Conservation (phyloP, 2,888 invertebrate species). For the Pseudanteris insignis region DNA sequence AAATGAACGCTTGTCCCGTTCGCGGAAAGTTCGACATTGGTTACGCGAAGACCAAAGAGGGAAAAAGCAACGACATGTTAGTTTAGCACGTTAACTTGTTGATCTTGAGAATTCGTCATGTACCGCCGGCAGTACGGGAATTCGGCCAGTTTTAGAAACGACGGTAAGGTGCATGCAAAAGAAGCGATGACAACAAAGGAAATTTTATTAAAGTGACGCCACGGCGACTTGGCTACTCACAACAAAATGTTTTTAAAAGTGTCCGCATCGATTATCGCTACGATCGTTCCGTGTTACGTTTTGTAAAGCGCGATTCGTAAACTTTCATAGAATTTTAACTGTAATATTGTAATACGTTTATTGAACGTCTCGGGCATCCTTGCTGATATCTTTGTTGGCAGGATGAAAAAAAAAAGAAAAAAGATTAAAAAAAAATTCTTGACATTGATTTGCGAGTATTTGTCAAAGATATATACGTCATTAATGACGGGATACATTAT, state of each 20-base stretch:
- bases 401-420: no score
- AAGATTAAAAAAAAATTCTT: slow-evolving; percentile 23
- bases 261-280: slow-evolving; percentile 5
- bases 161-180: slow-evolving; percentile 25
- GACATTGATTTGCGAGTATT: slow-evolving; percentile 36
- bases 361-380: slow-evolving; percentile 20
- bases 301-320: slow-evolving; percentile 30
- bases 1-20: slow-evolving; percentile 32
- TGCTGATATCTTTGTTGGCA: not conserved
- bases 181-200: slow-evolving; percentile 1
- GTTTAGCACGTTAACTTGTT: slow-evolving; percentile 27
- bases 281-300: slow-evolving; percentile 21
- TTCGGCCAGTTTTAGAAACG: slow-evolving; percentile 38
- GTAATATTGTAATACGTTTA: slow-evolving; percentile 35
- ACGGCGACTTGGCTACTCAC: slow-evolving; percentile 1
- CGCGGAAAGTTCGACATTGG: slow-evolving; percentile 28
- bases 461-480: slow-evolving; percentile 41
- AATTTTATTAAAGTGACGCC: slow-evolving; percentile 23
- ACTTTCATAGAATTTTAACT: slow-evolving; percentile 32
- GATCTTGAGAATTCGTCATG: slow-evolving; percentile 22
- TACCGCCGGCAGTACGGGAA: slow-evolving; percentile 37
- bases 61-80: slow-evolving; percentile 22
- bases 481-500: slow-evolving; percentile 34
- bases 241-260: slow-evolving; percentile 8
- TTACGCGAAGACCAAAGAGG: slow-evolving; percentile 41